A percentile compares a stretch with the other conserved stretches of the same genome.
Conservation (phyloP, 2,797 vertebrate species). For the Falco concolor region DNA sequence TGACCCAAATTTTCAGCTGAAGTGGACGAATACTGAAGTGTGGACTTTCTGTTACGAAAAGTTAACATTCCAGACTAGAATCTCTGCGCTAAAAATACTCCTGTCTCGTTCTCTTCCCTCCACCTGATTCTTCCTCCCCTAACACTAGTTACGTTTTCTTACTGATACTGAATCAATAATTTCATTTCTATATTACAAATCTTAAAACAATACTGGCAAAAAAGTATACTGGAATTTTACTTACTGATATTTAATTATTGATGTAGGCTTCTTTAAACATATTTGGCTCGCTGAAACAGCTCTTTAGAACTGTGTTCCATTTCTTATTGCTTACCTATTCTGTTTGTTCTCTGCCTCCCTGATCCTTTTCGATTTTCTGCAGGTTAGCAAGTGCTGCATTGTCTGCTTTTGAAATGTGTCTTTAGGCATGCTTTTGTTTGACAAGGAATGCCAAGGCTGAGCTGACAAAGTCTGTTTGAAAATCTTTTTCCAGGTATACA, state of each 20-base stretch:
- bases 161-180: slow-evolving; percentile 70
- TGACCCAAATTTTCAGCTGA: slow-evolving; percentile 69
- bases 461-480: slow-evolving; percentile 91
- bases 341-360: slow-evolving; percentile 89
- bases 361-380: slow-evolving; percentile 89
- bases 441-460: slow-evolving; percentile 86
- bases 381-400: slow-evolving; percentile 86
- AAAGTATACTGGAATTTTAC: slow-evolving; percentile 77
- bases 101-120: background rate
- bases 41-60: slow-evolving; percentile 47
- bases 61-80: slow-evolving; percentile 48
- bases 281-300: slow-evolving; percentile 86
- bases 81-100: slow-evolving; percentile 28
- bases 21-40: slow-evolving; percentile 64
- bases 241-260: slow-evolving; percentile 79
- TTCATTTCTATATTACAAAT: slow-evolving; percentile 75
- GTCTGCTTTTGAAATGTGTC: slow-evolving; percentile 89
- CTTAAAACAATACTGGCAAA: slow-evolving; percentile 72
- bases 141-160: slow-evolving; percentile 42
- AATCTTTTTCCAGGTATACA: slow-evolving; percentile 88
- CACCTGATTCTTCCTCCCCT: background rate
- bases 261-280: slow-evolving; percentile 83
- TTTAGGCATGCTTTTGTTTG: slow-evolving; percentile 91
- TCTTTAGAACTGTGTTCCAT: slow-evolving; percentile 82
- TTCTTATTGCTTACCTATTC: slow-evolving; percentile 86